phyloP scores from a whole-genome alignment of 1,140 invertebrate genomes.

The Drosophila repletoides region DNA sequence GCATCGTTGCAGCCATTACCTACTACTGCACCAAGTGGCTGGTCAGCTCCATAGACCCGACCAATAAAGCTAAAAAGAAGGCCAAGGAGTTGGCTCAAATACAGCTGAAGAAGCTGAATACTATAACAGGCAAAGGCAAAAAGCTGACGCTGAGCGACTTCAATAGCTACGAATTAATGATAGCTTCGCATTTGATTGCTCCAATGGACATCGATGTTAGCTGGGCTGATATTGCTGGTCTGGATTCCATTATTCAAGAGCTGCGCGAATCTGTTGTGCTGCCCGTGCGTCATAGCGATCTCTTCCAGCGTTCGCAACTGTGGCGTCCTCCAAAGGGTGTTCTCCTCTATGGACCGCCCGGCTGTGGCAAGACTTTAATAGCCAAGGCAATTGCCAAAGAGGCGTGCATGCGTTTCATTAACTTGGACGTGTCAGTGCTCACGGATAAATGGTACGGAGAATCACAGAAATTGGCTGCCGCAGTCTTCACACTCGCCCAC shows the following conservation, averaged over 20 bases:
- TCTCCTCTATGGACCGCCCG: conserved; percentile 92
- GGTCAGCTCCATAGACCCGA: conserved; percentile 89
- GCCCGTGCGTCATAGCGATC: conserved; percentile 91
- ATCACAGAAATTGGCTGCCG: conserved; percentile 97
- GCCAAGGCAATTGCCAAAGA: conserved; percentile 97
- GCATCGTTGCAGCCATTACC: conserved; percentile 91
- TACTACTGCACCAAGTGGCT: conserved; percentile 94
- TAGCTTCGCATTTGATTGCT: conserved; percentile 95
- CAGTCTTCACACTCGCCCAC: conserved; percentile 96
- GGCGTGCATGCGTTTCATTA: conserved; percentile 96
- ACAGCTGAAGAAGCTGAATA: conserved; percentile 84
- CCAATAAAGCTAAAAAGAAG: conserved; percentile 89
- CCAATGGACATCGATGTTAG: conserved; percentile 91
- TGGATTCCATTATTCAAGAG: conserved; percentile 93
- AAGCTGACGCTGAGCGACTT: conserved; percentile 84
- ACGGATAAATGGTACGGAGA: conserved; percentile 99
- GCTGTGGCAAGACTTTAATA: conserved; percentile 98
- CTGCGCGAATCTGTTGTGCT: conserved; percentile 96
- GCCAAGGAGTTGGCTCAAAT: conserved; percentile 88
- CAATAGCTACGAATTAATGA: conserved; percentile 96
- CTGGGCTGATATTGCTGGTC: conserved; percentile 96
- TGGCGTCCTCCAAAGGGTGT: conserved; percentile 97
- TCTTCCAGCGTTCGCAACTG: conserved; percentile 92
- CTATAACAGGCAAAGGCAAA: conserved; percentile 56
- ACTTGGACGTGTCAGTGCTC: conserved; percentile 94